Evolutionary conservation across 2,113 vertebrate species (phyloP).

Genomic region (Peromyscus polionotus): DNA sequence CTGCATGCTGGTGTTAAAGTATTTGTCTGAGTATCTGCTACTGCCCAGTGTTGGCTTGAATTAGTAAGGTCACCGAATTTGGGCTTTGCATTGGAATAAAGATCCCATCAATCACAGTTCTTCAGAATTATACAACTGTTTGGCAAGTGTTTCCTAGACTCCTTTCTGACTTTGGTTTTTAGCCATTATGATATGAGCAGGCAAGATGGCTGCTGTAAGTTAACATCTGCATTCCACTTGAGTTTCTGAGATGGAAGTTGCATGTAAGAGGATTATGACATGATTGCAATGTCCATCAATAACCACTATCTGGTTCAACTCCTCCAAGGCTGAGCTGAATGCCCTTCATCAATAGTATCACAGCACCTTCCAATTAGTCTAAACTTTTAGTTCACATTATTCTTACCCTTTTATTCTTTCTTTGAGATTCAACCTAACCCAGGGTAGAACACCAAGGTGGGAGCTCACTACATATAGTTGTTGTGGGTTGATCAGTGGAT

Average conservation of each 20-base stretch:
- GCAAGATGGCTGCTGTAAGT: neutral
- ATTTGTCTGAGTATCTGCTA: neutral
- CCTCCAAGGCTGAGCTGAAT: no score
- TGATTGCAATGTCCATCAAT: neutral
- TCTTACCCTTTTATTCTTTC: neutral
- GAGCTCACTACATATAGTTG: neutral
- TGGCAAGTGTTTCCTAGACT: neutral
- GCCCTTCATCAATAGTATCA: no score
- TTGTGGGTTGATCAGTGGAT: neutral
- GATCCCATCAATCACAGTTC: neutral
- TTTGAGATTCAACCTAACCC: neutral
- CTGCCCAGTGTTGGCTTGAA: neutral
- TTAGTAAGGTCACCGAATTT: neutral
- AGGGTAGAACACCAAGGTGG: neutral
- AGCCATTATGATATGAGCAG: neutral
- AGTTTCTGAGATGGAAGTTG: neutral
- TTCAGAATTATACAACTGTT: neutral
- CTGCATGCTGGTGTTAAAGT: neutral
- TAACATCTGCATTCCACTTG: neutral
- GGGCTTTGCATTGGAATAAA: neutral
- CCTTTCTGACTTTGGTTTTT: neutral
- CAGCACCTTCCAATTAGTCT: neutral
- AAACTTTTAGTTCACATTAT: neutral
- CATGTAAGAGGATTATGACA: neutral
- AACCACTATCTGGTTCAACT: neutral